Base-by-base conservation (phyloP, 2,888 invertebrate species). In the Taphrorychus bicolor region DNA sequence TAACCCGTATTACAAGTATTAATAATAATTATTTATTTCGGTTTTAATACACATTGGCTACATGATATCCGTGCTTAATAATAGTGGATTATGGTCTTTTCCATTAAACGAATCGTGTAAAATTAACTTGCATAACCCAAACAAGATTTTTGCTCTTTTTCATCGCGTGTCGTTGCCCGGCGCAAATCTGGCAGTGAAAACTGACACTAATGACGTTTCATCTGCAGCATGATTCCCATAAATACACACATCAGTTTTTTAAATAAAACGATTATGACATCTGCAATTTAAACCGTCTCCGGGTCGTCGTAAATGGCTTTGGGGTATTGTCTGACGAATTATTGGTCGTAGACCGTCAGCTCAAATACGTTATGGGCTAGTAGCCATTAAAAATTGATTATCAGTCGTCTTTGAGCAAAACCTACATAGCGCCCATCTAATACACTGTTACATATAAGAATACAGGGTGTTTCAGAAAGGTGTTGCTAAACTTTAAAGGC, bases 161-260 rank as follows among this genome's bases (percentile, higher is more conserved):
- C 14, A 14, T 16, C 17, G 14, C 5, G 14, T n/a, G 45, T 45
- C 45, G 45, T 45, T 45, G 17, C 45, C 45, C 45, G 21, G 3
- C 21, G 21, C 40, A 56, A 56, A 56, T 56, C 22, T 45, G 16
- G 45, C 53, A 53, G 4, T 24, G 24, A 48, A 57, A 59, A 48
- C 49, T 16, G 48, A 48, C 41, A 45, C 58, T 58, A 19, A 49
- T 49, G 40, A 32, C 49, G 19, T 18, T 59, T 59, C 42, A 45
- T 16, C 42, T 21, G 40, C 24, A 54, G 53, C 45, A 53, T 45
- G 22, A 53, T 62, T 62, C 62, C 62, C 62, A 62, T 62, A 62
- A 62, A 62, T 62, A 62, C 19, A 62, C 53, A 24, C 23, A 48
- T 62, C 62, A 45, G 18, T 54, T 62, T 62, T 54, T 54, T 21